A percentile compares a stretch with the other conserved stretches of the same genome.
Evolutionary conservation across 1,140 invertebrate species (phyloP).

Genomic region (Melitaea cinxia): DNA sequence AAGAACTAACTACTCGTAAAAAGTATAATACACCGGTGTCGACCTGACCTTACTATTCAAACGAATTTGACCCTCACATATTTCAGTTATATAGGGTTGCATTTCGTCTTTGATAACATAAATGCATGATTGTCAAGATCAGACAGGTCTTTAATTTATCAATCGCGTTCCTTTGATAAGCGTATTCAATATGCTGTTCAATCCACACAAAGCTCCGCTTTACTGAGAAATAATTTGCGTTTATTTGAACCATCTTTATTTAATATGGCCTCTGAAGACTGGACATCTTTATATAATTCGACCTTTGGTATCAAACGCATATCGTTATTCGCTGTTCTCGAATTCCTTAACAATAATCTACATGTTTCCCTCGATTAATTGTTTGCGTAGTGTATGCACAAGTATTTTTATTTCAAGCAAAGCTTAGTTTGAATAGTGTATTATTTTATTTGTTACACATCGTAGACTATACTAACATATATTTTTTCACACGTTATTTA

Average conservation of each 20-base stretch:
- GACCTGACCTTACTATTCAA: background rate
- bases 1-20: too few species aligned
- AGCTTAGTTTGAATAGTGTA: too few species aligned
- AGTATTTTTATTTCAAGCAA: too few species aligned
- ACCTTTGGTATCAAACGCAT: too few species aligned
- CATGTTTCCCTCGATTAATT: too few species aligned
- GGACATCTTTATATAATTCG: background rate
- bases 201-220: slow-evolving; percentile 10
- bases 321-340: too few species aligned
- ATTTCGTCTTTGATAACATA: background rate
- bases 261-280: background rate
- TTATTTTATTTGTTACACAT: too few species aligned
- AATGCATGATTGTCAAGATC: slow-evolving; percentile 5
- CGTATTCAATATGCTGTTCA: background rate
- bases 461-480: too few species aligned
- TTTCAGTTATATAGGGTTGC: background rate
- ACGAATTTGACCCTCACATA: background rate
- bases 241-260: background rate
- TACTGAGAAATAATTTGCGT: slow-evolving; percentile 6
- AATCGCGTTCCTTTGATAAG: slow-evolving; percentile 9
- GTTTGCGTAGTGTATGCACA: too few species aligned
- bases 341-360: too few species aligned
- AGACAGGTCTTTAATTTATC: slow-evolving; percentile 17
- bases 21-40: too few species aligned
- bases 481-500: too few species aligned